Evolutionary conservation across 2,113 vertebrate genomes (phyloP).

Genomic region (Lophura nycthemera): DNA sequence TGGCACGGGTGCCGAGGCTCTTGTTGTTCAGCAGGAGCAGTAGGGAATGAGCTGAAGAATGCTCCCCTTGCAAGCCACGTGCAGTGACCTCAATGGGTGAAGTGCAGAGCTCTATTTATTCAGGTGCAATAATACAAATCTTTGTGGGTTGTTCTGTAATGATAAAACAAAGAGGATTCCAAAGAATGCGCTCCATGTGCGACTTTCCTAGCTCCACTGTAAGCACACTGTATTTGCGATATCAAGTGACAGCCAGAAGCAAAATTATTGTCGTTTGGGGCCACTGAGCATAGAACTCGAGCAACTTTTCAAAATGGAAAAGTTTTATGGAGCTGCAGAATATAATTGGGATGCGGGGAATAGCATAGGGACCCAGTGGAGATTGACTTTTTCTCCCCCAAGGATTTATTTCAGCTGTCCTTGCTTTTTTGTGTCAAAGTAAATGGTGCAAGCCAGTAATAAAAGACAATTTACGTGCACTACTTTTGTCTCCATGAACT

Average conservation of each 20-base stretch:
- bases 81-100: conserved; percentile 79
- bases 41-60: conserved; percentile 37
- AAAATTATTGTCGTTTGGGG: conserved; percentile 42
- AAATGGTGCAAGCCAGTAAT: background rate
- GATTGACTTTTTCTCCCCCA: background rate
- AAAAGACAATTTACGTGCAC: conserved; percentile 40
- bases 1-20: conserved; percentile 12
- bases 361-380: background rate
- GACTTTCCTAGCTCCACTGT: conserved; percentile 66
- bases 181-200: conserved; percentile 86
- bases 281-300: background rate
- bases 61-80: conserved; percentile 57
- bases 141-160: conserved; percentile 77
- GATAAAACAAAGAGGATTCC: conserved; percentile 90
- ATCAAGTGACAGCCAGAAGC: conserved; percentile 54
- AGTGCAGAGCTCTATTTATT: conserved; percentile 88
- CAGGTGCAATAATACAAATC: conserved; percentile 93
- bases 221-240: conserved; percentile 43
- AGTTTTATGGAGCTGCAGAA: background rate
- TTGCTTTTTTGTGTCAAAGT: conserved; percentile 38
- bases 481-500: background rate
- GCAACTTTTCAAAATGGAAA: conserved; percentile 23
- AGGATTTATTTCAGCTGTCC: conserved; percentile 1
- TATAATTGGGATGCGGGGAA: background rate
- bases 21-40: conserved; percentile 47